phyloP scores from a whole-genome alignment of 2,797 vertebrate genomes.

The Heliangelus exortis region DNA sequence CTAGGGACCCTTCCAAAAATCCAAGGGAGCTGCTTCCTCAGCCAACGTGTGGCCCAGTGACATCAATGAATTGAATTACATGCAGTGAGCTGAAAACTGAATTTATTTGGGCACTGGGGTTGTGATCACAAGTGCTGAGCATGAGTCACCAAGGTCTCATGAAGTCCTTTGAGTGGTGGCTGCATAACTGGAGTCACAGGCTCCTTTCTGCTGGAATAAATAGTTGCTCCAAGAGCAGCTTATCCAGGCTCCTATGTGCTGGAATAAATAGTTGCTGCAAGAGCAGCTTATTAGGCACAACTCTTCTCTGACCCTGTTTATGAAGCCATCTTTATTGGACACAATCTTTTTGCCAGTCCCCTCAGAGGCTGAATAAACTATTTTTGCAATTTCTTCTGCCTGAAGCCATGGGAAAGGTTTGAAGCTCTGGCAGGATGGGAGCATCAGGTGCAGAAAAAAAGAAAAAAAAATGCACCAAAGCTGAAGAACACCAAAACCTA shows the following conservation, averaged over 20 bases:
- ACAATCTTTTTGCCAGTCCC: not conserved
- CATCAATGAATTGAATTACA: not conserved
- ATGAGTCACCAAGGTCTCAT: slow-evolving; percentile 51
- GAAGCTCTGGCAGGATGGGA: not conserved
- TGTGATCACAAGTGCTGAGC: not conserved
- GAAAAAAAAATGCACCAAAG: not conserved
- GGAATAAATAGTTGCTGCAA: not conserved
- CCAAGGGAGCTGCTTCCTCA: not conserved
- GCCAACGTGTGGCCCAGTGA: not conserved
- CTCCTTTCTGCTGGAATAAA: not conserved
- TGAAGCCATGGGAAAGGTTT: not conserved
- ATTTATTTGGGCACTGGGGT: slow-evolving; percentile 10
- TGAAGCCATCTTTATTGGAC: not conserved
- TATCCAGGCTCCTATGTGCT: not conserved
- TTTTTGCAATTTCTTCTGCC: not conserved
- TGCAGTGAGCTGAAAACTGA: not conserved
- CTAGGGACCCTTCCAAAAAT: not conserved
- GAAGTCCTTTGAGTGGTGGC: not conserved
- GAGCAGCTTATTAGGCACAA: not conserved
- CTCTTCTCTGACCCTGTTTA: not conserved
- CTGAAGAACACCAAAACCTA: rapidly evolving
- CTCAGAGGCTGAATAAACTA: not conserved
- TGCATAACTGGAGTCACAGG: not conserved
- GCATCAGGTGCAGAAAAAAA: not conserved
- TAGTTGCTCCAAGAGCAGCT: not conserved